Evolutionary conservation across 2,888 invertebrate species (phyloP).

Genomic region (Barypeithes pellucidus): DNA sequence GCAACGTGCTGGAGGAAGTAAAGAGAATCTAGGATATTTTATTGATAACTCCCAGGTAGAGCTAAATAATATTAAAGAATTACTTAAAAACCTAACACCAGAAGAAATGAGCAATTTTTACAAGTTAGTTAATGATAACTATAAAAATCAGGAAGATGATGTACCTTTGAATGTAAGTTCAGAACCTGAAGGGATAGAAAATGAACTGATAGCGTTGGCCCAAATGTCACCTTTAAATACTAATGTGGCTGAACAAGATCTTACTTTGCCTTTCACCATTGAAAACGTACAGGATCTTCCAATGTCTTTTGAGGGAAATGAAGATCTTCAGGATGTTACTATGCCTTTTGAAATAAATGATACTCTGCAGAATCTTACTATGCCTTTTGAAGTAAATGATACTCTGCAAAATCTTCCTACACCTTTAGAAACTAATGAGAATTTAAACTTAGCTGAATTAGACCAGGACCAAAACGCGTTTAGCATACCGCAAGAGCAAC

Average conservation of each 20-base stretch:
- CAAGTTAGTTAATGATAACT: constrained; percentile 53
- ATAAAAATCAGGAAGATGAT: constrained; percentile 45
- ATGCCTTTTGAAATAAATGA: constrained; percentile 14
- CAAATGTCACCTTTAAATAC: constrained; percentile 33
- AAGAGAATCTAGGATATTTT: constrained; percentile 55
- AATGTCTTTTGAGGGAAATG: constrained; percentile 6
- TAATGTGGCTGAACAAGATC: not conserved
- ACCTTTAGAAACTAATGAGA: constrained; percentile 9
- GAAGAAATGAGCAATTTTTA: constrained; percentile 54
- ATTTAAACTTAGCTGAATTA: not conserved
- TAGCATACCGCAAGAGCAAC: constrained; percentile 13
- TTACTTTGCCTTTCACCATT: not conserved
- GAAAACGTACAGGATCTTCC: constrained; percentile 5
- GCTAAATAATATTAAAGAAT: constrained; percentile 57
- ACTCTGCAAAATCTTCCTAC: not conserved
- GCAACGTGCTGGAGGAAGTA: constrained; percentile 44
- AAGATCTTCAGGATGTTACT: not conserved
- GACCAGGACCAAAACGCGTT: constrained; percentile 10
- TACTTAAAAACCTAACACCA: constrained; percentile 56
- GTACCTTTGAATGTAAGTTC: constrained; percentile 4
- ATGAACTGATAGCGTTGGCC: constrained; percentile 24
- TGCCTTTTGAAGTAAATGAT: constrained; percentile 1
- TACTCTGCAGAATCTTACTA: not conserved
- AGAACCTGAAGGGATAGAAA: constrained; percentile 28
- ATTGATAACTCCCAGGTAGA: constrained; percentile 58